phyloP scores from a whole-genome alignment of 2,113 vertebrate genomes.

The Motacilla tschutschensis region DNA sequence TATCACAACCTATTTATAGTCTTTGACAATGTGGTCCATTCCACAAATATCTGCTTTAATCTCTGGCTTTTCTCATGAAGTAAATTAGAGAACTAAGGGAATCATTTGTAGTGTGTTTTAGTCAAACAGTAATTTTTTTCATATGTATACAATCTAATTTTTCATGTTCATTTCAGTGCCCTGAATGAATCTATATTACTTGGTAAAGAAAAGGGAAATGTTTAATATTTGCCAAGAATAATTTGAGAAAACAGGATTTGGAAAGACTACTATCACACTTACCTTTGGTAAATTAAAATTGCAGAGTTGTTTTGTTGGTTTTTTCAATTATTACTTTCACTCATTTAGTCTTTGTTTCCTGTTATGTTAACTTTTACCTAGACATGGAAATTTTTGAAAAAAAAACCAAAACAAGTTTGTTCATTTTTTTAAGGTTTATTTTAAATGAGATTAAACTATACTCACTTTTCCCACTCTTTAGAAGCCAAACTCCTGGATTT shows the following conservation, averaged over 20 bases:
- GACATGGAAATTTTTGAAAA: not conserved
- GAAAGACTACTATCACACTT: not conserved
- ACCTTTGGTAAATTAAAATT: not conserved
- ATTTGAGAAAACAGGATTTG: not conserved
- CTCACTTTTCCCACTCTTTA: not conserved
- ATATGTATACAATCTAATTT: not conserved
- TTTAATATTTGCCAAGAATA: not conserved
- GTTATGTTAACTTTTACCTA: not conserved
- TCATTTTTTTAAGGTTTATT: not conserved
- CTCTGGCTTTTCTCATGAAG: not conserved
- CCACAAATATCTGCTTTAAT: not conserved
- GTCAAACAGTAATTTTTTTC: not conserved
- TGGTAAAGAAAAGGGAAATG: not conserved
- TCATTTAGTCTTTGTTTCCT: not conserved
- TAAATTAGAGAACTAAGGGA: not conserved
- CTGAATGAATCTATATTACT: not conserved
- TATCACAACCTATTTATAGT: not conserved
- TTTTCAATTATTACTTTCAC: not conserved
- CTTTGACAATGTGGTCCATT: fast-evolving
- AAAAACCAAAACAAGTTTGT: fast-evolving
- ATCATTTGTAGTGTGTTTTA: not conserved
- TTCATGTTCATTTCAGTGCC: not conserved
- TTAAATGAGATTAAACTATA: not conserved
- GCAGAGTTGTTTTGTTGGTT: not conserved
- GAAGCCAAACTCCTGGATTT: not conserved